phyloP scores from a whole-genome alignment of 2,797 vertebrate genomes.

The Dryobates pubescens region DNA sequence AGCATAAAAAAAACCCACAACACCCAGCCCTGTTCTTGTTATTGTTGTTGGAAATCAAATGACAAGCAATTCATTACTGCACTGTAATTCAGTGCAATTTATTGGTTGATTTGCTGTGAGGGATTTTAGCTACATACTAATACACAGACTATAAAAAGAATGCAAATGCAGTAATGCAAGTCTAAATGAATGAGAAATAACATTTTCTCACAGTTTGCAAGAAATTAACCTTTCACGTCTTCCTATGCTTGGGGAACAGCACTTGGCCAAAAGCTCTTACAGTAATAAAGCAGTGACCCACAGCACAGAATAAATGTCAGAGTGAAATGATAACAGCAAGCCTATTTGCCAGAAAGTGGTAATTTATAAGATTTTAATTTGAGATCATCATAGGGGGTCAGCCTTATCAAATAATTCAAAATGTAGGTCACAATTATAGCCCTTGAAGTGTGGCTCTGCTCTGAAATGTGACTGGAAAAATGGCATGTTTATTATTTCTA shows the following conservation, averaged over 20 bases:
- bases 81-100: conserved; percentile 57
- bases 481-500: conserved; percentile 67
- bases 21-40: not conserved
- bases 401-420: conserved; percentile 71
- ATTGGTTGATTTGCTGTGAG: conserved; percentile 62
- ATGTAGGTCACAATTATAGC: conserved; percentile 50
- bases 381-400: conserved; percentile 68
- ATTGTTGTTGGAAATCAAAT: conserved; percentile 51
- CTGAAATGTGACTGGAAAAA: conserved; percentile 62
- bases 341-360: conserved; percentile 52
- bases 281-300: conserved; percentile 70
- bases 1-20: not conserved
- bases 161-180: conserved; percentile 63
- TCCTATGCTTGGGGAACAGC: conserved; percentile 59
- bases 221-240: conserved; percentile 73
- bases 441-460: conserved; percentile 42
- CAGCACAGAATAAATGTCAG: conserved; percentile 64
- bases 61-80: conserved; percentile 61
- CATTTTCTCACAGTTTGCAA: conserved; percentile 70
- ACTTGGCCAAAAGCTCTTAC: conserved; percentile 66
- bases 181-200: conserved; percentile 62
- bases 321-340: conserved; percentile 71
- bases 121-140: conserved; percentile 55
- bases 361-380: conserved; percentile 74
- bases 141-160: conserved; percentile 59